phyloP scores from a whole-genome alignment of 1,140 invertebrate species.

The Drosophila erecta region DNA sequence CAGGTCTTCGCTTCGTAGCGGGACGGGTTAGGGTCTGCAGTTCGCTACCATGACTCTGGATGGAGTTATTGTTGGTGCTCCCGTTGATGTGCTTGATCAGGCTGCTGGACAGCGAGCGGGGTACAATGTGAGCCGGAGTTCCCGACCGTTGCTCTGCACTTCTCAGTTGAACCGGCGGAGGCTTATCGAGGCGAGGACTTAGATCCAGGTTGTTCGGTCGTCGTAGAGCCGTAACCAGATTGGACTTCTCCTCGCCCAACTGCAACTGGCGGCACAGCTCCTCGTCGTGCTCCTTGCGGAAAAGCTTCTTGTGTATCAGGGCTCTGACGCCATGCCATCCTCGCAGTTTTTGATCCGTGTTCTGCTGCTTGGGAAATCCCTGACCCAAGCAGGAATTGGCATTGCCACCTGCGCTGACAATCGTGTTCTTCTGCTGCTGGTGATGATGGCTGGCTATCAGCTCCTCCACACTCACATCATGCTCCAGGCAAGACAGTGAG shows the following conservation, averaged over 20 bases:
- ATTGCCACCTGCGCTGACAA: slow-evolving; percentile 20
- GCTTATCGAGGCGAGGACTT: slow-evolving; percentile 46
- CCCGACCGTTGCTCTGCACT: slow-evolving; percentile 70
- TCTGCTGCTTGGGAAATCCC: slow-evolving; percentile 83
- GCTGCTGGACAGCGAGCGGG: slow-evolving; percentile 75
- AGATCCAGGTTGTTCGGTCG: slow-evolving; percentile 81
- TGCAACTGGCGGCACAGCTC: slow-evolving; percentile 65
- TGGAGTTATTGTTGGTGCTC: slow-evolving; percentile 47
- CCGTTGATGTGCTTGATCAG: slow-evolving; percentile 73
- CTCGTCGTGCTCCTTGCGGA: slow-evolving; percentile 72
- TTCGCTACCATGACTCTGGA: slow-evolving; percentile 60
- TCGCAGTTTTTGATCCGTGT: slow-evolving; percentile 78
- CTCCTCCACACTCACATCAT: slow-evolving; percentile 83
- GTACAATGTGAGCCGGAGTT: slow-evolving; percentile 75
- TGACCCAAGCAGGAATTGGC: slow-evolving; percentile 67
- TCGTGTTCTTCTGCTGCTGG: slow-evolving; percentile 53
- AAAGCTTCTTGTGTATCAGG: slow-evolving; percentile 81
- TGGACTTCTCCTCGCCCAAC: slow-evolving; percentile 78
- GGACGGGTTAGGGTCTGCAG: slow-evolving; percentile 53
- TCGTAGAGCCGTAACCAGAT: slow-evolving; percentile 68
- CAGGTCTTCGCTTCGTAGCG: slow-evolving; percentile 55
- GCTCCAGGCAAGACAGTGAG: slow-evolving; percentile 79
- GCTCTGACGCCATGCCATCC: slow-evolving; percentile 83
- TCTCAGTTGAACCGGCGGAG: slow-evolving; percentile 54
- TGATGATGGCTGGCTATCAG: slow-evolving; percentile 62